A percentile compares a stretch with the other conserved stretches of the same genome.
These are phyloP conservation scores for Candoia aspera DNA, from an alignment of 2,113 vertebrate genomes.

Conservation along the genomic window DNA sequence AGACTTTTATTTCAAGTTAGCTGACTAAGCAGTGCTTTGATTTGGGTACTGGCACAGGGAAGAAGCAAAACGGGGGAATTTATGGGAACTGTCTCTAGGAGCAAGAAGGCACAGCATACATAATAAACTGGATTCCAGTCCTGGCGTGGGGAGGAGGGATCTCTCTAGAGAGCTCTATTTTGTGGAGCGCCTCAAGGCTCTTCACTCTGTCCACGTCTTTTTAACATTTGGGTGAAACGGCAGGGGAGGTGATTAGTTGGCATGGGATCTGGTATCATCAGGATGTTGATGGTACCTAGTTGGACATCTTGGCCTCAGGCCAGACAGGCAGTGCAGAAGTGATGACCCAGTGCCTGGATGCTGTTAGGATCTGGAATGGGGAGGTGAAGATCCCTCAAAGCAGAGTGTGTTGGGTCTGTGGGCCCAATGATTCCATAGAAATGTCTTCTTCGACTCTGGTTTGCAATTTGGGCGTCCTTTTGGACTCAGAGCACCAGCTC, in stretches of 20 bases:
- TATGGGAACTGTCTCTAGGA: too few species aligned
- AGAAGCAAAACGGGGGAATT: too few species aligned
- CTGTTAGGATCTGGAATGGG: not conserved
- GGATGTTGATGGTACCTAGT: not conserved
- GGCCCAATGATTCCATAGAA: not conserved
- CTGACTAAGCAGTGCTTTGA: too few species aligned
- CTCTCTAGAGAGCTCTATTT: not conserved
- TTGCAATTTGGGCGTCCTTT: not conserved
- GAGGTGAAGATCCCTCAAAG: not conserved
- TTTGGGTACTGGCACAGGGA: too few species aligned
- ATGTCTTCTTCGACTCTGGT: not conserved
- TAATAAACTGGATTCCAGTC: not conserved
- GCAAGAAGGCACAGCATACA: not conserved
- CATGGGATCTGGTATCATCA: not conserved
- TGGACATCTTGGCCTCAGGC: not conserved
- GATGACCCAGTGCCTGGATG: not conserved
- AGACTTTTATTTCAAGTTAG: too few species aligned
- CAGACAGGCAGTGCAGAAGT: not conserved
- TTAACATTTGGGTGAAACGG: not conserved
- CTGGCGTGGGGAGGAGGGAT: not conserved
- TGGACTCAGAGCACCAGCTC: not conserved
- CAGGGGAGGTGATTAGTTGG: not conserved
- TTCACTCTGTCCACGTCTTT: not conserved
- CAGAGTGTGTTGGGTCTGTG: not conserved
- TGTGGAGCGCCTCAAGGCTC: not conserved